Percentiles rank a stretch among this genome's conserved stretches.
Conservation (phyloP, 2,113 vertebrate genomes). For the Nesoenas mayeri region DNA sequence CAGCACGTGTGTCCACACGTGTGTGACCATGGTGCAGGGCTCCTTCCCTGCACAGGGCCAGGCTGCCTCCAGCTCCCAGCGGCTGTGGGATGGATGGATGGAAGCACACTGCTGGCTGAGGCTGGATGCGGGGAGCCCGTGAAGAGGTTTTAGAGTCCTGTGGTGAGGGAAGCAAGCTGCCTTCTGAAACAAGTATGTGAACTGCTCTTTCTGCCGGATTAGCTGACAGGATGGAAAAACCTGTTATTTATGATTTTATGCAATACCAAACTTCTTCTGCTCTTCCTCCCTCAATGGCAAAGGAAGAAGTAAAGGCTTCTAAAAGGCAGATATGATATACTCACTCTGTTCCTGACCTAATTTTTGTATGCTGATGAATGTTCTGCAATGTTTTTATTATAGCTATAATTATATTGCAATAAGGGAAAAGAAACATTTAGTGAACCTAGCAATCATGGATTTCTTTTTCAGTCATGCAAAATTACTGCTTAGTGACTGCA, state of each 20-base stretch:
- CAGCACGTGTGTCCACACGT: fast-evolving
- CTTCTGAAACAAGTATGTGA: neutral
- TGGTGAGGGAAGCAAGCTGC: neutral
- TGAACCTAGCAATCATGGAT: conserved; percentile 28
- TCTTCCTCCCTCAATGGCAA: neutral
- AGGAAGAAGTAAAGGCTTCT: neutral
- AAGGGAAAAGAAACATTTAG: neutral
- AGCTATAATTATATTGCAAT: neutral
- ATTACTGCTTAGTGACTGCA: conserved; percentile 39
- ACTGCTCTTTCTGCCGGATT: neutral
- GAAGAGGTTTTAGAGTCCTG: neutral
- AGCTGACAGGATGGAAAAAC: neutral
- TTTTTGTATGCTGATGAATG: neutral
- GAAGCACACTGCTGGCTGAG: too few relatives aligned
- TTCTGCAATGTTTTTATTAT: conserved; percentile 7
- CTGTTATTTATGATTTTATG: neutral
- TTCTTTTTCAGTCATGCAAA: conserved; percentile 23
- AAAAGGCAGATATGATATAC: neutral
- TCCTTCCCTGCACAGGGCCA: neutral
- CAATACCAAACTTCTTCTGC: neutral
- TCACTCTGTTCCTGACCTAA: neutral
- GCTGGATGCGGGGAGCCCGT: neutral
- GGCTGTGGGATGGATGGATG: too few relatives aligned
- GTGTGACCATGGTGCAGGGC: too few relatives aligned
- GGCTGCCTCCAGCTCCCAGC: fast-evolving